These are phyloP conservation scores for Apomyelois bistriatella DNA, from an alignment of 2,888 invertebrate genomes.

Conservation along the genomic window DNA sequence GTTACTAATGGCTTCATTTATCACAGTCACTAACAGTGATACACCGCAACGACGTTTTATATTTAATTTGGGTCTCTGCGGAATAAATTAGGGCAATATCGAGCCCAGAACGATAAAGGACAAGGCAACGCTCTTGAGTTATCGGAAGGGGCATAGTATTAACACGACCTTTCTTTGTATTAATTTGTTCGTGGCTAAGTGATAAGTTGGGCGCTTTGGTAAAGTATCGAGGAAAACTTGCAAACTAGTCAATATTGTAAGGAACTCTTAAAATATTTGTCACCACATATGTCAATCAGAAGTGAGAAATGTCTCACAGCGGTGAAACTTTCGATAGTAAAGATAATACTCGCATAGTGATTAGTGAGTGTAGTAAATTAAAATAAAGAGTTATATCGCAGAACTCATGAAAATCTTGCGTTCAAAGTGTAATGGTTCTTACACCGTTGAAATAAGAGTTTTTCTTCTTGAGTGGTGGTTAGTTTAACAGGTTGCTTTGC, in stretches of 20 bases:
- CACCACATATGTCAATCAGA: constrained; percentile 36
- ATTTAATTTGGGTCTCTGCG: constrained; percentile 76
- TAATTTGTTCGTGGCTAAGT: constrained; percentile 71
- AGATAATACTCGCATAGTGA: constrained; percentile 49
- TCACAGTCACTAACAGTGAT: constrained; percentile 80
- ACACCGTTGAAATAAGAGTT: constrained; percentile 40
- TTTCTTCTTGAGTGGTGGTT: constrained; percentile 31
- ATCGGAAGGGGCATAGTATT: constrained; percentile 64
- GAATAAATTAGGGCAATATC: constrained; percentile 77
- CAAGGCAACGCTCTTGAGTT: constrained; percentile 57
- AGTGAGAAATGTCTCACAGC: constrained; percentile 29
- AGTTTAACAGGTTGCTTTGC: constrained; percentile 54
- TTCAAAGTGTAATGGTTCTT: constrained; percentile 36
- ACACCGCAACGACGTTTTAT: constrained; percentile 79
- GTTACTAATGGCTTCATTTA: constrained; percentile 80
- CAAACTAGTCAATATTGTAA: constrained; percentile 38
- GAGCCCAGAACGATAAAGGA: constrained; percentile 67
- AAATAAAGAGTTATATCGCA: constrained; percentile 50
- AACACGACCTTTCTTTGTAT: constrained; percentile 62
- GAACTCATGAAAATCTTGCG: constrained; percentile 27
- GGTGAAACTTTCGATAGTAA: constrained; percentile 43
- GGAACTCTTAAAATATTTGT: constrained; percentile 34
- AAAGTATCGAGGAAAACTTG: constrained; percentile 45
- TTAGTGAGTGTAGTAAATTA: constrained; percentile 53
- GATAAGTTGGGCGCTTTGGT: constrained; percentile 59